These are phyloP conservation scores for Crypturellus tataupa DNA, from an alignment of 2,797 vertebrate genomes.

Conservation along the genomic window DNA sequence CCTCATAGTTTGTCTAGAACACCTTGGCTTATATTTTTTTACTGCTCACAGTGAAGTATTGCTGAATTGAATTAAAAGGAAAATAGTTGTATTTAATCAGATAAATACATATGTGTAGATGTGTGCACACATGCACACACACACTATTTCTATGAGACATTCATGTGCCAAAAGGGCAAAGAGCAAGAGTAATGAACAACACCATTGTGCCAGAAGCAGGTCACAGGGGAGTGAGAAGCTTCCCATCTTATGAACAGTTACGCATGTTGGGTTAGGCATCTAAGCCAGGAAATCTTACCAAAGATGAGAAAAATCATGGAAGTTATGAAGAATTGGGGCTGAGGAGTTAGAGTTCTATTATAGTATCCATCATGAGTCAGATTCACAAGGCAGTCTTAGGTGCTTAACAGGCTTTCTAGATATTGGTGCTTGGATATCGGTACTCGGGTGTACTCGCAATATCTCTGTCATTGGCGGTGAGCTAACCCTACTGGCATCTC, in stretches of 20 bases:
- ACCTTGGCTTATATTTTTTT: not conserved
- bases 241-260: not conserved
- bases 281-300: not conserved
- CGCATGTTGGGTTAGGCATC: not conserved
- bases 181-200: not conserved
- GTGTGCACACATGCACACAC: fast-evolving
- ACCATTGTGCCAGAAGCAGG: not conserved
- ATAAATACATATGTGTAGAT: not conserved
- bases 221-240: not conserved
- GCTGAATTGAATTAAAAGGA: not conserved
- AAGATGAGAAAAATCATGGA: not conserved
- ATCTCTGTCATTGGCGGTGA: not conserved
- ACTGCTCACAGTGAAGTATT: not conserved
- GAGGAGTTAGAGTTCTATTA: not conserved
- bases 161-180: not conserved
- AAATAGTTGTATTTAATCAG: not conserved
- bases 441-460: not conserved
- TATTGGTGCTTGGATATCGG: not conserved
- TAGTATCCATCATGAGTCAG: not conserved
- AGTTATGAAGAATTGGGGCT: not conserved
- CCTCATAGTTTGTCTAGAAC: not conserved
- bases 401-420: not conserved
- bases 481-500: not conserved
- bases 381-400: not conserved
- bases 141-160: not conserved